A percentile compares a stretch with the other conserved stretches of the same genome.
Evolutionary conservation across 2,113 vertebrate genomes (phyloP).

Genomic region (Hepsetus odoe): DNA sequence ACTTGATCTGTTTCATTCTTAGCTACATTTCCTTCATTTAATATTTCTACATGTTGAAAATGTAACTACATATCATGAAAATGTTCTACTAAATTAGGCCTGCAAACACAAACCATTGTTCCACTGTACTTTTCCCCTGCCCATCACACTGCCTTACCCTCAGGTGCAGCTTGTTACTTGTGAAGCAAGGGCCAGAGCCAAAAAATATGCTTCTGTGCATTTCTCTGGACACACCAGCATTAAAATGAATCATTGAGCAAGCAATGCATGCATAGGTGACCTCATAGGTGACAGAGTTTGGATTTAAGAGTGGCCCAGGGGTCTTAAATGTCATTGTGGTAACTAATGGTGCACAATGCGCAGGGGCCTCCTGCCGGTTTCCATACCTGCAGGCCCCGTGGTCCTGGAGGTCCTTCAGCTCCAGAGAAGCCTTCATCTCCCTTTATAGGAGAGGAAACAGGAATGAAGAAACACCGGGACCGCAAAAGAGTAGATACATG

Average conservation of each 20-base stretch:
- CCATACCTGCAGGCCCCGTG: slow-evolving; percentile 71
- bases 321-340: slow-evolving; percentile 42
- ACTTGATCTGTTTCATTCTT: not conserved
- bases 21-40: not conserved
- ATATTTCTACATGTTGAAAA: not conserved
- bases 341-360: slow-evolving; percentile 40
- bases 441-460: slow-evolving; percentile 57
- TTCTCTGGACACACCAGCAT: slow-evolving; percentile 47
- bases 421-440: slow-evolving; percentile 69
- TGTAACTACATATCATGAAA: too few species aligned
- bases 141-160: slow-evolving; percentile 7
- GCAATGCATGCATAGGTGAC: slow-evolving; percentile 38
- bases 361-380: not conserved
- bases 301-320: slow-evolving; percentile 41
- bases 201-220: slow-evolving; percentile 49
- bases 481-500: slow-evolving; percentile 25
- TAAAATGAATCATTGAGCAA: slow-evolving; percentile 54
- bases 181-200: slow-evolving; percentile 58
- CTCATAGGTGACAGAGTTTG: slow-evolving; percentile 46
- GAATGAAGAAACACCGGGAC: slow-evolving; percentile 16
- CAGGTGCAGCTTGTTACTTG: slow-evolving; percentile 64
- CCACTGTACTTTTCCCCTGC: not conserved
- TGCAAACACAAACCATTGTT: not conserved
- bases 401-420: slow-evolving; percentile 60
- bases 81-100: too few species aligned